Base-by-base conservation (phyloP, 2,888 invertebrate species). In the Cynaeus angustus region DNA sequence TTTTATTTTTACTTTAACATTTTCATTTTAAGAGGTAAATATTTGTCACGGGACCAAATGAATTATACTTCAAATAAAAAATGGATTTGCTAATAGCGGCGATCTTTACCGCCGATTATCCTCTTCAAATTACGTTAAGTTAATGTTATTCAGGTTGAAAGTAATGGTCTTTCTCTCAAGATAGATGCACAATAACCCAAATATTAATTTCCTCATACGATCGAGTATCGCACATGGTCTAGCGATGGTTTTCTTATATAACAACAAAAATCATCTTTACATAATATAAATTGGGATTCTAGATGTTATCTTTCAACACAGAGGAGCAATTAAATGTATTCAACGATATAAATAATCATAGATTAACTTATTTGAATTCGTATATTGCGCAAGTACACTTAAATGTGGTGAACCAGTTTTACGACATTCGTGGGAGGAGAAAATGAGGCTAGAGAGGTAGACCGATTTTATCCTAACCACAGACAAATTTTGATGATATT, bases 151-250 rank as follows among this genome's bases (percentile, higher is more conserved):
- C 45, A 61, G 48, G 48, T 50, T 61, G 61, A 48, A 50, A 61
- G 61, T 61, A 61, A 61, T 50, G 61, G 37, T 61, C 61, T 61
- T 61, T 61, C 61, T 58, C 58, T 46, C 14, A 43, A 13, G 48
- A 8, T 26, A 8, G n/a, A 13, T 43, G 12, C 9, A 58, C 45
- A 58, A 58, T 45, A 58, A 58, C 61, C 48, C 61, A 61, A 13
- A 61, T 45, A 45, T 26, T 37, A 55, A 50, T 53, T 53, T 41
- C 56, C 37, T 21, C 37, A 41, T 48, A 37, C 48, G 50, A 16
- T 33, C 61, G 28, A 48, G 48, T 61, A 61, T 10, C 21, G 61
- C 61, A 61, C 48, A 41, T 13, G 16, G n/a, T 26, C 45, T 8
- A 8, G 2, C 10, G 21, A 58, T 30, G 43, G 21, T 33, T 48